Evolutionary conservation across 2,888 invertebrate genomes (phyloP), one percentile per base, ranked within the genome.

Genomic region (Apomyelois bistriatella): DNA sequence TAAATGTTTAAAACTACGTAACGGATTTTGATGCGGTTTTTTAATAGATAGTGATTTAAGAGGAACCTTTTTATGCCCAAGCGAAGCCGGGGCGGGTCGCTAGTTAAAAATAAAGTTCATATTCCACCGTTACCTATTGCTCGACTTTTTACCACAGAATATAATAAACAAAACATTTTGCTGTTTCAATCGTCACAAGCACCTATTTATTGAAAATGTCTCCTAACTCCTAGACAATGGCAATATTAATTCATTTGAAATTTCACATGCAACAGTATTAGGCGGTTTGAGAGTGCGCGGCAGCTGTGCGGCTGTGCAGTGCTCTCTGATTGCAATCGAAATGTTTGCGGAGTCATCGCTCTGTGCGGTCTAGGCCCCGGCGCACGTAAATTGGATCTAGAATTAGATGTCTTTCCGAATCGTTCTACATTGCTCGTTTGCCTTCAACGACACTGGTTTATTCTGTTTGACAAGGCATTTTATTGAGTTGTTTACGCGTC

Each of bases 271-370:
- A 7, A 41, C 12, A 12, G 28, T 15, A 22, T 30, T 30, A 32
- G 15, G 15, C 32, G 12, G 6, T 46, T 46, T 35, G 16, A 46
- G 16, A 46, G 32, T 32, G 32, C 62, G 62, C 68, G 58, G 10
- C 15, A 60, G 58, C 64, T 61, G 64, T 35, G 67, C 65, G 61
- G 64, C 65, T 68, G 71, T 68, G 72, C 70, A 69, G 60, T 17
- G 66, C 73, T 68, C 74, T 73, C 67, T 68, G 72, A 79, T 76
- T 77, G 78, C 46, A 46, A 32, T 46, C 32, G 46, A 82, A 85
- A 85, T 86, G 87, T 87, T 85, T 83, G 82, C 74, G 58, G 74
- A 79, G 79, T 75, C 73, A 68, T 74, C 74, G 75, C 76, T 76
- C 76, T 76, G 70, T 79, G 83, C 72, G 81, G 83, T 75, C 71